phyloP scores from a whole-genome alignment of 2,797 vertebrate species.

The Anas flavirostris region DNA sequence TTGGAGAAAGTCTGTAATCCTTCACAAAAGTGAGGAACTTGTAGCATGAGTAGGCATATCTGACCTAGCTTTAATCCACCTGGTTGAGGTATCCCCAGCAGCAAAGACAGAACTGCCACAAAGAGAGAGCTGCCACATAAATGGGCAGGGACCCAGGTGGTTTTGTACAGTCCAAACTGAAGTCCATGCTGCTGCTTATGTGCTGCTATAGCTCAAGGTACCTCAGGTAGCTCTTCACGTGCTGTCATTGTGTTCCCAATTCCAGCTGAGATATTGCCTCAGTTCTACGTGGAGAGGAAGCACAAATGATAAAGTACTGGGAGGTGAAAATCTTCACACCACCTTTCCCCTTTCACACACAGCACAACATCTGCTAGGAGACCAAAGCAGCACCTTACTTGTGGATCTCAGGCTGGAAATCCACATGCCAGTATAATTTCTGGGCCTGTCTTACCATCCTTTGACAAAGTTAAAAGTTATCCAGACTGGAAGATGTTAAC shows the following conservation, averaged over 20 bases:
- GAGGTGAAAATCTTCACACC: neutral
- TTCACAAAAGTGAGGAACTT: neutral
- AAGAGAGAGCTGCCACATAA: neutral
- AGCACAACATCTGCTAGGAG: no score
- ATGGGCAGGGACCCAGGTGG: rapidly evolving
- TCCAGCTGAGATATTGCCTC: neutral
- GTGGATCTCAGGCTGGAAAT: neutral
- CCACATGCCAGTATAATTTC: neutral
- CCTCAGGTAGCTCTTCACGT: no score
- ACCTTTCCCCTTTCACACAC: neutral
- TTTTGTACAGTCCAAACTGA: neutral
- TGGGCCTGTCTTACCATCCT: neutral
- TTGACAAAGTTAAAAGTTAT: neutral
- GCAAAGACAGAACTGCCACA: neutral
- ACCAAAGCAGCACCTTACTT: neutral
- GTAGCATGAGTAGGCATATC: neutral
- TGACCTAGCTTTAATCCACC: neutral
- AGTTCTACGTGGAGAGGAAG: neutral
- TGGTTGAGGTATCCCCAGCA: neutral
- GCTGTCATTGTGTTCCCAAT: neutral
- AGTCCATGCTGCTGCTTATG: neutral
- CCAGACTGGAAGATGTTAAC: neutral
- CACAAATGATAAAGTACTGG: neutral
- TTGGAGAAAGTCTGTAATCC: neutral
- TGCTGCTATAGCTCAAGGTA: neutral